Evolutionary conservation across 2,888 invertebrate species (phyloP).

Genomic region (Neoaliturus tenellus): DNA sequence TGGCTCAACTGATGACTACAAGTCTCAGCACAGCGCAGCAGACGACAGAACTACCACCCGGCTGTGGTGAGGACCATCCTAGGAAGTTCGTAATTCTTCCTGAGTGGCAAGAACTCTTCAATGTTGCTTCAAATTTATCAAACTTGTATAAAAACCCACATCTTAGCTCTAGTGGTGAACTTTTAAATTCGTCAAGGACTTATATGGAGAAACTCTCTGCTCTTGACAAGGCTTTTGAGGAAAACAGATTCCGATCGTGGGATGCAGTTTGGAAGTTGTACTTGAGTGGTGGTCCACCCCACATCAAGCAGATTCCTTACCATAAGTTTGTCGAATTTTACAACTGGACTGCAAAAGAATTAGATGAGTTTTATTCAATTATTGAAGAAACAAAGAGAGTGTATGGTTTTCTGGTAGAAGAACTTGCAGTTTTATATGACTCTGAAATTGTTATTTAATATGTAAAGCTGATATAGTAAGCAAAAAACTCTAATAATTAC

Average conservation of each 20-base stretch:
- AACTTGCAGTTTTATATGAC: constrained; percentile 12
- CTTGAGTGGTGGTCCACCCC: background rate
- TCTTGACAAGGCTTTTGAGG: background rate
- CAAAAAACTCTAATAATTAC: no score
- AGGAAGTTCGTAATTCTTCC: background rate
- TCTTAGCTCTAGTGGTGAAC: background rate
- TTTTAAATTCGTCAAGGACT: background rate
- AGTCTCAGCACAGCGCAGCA: background rate
- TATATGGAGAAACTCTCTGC: background rate
- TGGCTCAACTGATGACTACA: background rate
- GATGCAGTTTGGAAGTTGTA: constrained; percentile 35
- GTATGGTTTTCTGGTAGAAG: background rate
- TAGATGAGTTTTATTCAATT: background rate
- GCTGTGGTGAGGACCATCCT: background rate
- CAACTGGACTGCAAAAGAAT: constrained; percentile 2
- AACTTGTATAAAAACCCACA: background rate
- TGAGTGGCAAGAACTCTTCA: constrained; percentile 1
- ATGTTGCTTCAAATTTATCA: background rate
- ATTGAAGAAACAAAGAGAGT: constrained; percentile 6
- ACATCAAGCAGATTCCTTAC: constrained; percentile 18
- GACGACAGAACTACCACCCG: background rate
- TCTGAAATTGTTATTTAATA: background rate
- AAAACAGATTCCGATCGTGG: constrained; percentile 4
- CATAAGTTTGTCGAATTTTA: background rate
- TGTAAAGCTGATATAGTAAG: no score